A percentile compares a stretch with the other conserved stretches of the same genome.
Conservation (phyloP, 2,797 vertebrate genomes). For the Oryzias dopingdopingensis region DNA sequence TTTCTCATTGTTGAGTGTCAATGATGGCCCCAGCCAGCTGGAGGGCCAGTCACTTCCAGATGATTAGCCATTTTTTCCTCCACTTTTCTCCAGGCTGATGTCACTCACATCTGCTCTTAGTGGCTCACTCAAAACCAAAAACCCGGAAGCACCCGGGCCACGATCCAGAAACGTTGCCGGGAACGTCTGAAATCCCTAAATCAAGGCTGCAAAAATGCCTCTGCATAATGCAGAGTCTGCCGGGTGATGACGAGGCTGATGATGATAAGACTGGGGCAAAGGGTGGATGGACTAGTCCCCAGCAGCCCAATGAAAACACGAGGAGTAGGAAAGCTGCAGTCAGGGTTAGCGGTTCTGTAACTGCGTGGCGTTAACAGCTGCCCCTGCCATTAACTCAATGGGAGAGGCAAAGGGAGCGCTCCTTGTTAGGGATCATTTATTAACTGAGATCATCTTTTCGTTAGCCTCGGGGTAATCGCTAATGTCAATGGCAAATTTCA, state of each 20-base stretch:
- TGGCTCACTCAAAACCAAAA: conserved; percentile 59
- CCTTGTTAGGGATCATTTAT: conserved; percentile 99
- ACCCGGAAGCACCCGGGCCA: conserved; percentile 81
- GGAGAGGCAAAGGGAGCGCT: conserved; percentile 59
- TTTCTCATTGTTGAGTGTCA: conserved; percentile 43
- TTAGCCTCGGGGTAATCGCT: conserved; percentile 96
- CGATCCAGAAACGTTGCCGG: conserved; percentile 80
- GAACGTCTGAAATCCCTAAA: conserved; percentile 72
- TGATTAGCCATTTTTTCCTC: conserved; percentile 79
- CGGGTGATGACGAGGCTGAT: conserved; percentile 55
- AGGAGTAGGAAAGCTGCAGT: conserved; percentile 49
- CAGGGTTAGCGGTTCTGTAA: conserved; percentile 51
- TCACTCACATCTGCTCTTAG: conserved; percentile 54
- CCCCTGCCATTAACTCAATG: conserved; percentile 86
- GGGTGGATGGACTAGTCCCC: conserved; percentile 73
- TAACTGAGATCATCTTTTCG: conserved; percentile 97
- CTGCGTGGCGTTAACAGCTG: conserved; percentile 83
- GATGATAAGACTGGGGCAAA: conserved; percentile 6
- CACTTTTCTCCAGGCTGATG: conserved; percentile 37
- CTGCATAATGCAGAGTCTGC: conserved; percentile 90
- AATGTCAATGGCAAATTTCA: conserved; percentile 99
- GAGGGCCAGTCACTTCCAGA: conserved; percentile 77
- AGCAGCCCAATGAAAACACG: conserved; percentile 78
- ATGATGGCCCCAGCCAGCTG: conserved; percentile 58
- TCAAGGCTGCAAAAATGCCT: conserved; percentile 84